Conservation (phyloP, 37 sponge, comb jelly and placozoan genomes). For the Geodia barretti region DNA sequence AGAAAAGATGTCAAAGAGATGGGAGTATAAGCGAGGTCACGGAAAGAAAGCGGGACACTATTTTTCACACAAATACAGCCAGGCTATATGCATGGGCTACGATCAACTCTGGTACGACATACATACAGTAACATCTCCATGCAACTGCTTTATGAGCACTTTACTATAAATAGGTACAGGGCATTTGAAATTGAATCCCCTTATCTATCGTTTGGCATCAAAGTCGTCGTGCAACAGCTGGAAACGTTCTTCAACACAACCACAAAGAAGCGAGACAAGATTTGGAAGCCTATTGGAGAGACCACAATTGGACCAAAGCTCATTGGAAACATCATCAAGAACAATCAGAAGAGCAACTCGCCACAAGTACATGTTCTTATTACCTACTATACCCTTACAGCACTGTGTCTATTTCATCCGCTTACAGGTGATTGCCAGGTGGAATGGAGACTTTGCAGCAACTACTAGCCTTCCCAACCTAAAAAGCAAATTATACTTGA, state of each 20-base stretch:
- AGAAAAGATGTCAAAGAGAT: constrained; percentile 43
- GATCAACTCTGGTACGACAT: constrained; percentile 52
- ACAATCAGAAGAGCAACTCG: constrained; percentile 13
- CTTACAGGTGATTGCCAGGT: constrained; percentile 67
- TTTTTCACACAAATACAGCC: constrained; percentile 44
- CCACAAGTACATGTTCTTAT: neutral
- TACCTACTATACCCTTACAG: neutral
- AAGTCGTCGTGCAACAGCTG: constrained; percentile 72
- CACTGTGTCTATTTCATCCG: neutral
- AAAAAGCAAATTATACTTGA: constrained; percentile 59
- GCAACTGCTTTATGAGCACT: neutral
- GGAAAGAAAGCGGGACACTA: constrained; percentile 43
- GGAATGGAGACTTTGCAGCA: constrained; percentile 78
- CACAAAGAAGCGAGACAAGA: neutral
- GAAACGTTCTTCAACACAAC: constrained; percentile 15
- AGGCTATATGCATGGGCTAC: constrained; percentile 53
- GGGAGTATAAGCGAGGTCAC: constrained; percentile 66
- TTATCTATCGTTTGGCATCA: constrained; percentile 61
- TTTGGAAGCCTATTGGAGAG: constrained; percentile 73
- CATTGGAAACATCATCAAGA: constrained; percentile 52
- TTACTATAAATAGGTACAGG: constrained; percentile 52
- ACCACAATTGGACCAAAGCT: constrained; percentile 63
- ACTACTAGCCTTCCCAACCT: constrained; percentile 35
- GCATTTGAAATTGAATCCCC: constrained; percentile 70
- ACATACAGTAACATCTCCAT: neutral